Percentiles rank a stretch among this genome's conserved stretches.
phyloP scores from a whole-genome alignment of 2,113 vertebrate genomes.

The Lepidothrix coronata region DNA sequence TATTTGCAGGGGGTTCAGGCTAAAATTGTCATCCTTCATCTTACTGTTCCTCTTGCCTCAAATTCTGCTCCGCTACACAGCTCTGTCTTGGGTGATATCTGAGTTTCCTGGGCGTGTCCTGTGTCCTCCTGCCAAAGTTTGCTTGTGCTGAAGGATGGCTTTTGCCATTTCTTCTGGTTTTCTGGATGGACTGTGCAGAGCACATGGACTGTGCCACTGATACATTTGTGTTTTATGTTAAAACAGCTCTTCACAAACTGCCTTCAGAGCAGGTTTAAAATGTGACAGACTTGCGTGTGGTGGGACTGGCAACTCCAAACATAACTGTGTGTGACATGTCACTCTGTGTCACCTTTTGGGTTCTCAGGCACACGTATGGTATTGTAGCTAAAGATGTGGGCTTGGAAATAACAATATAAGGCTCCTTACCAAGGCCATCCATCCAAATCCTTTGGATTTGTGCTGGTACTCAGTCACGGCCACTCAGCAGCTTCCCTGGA shows the following conservation, averaged over 20 bases:
- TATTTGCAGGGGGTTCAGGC: not conserved
- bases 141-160: not conserved
- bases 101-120: not conserved
- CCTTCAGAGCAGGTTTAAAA: not conserved
- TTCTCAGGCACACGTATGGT: not conserved
- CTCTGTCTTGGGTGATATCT: fast-evolving
- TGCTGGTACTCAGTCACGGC: not conserved
- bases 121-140: not conserved
- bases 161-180: not conserved
- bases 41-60: not conserved
- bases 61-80: not conserved
- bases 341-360: not conserved
- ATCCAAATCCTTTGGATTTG: not conserved
- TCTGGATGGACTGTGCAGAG: not conserved
- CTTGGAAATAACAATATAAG: not conserved
- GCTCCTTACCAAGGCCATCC: not conserved
- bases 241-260: not conserved
- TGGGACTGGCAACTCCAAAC: not conserved
- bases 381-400: not conserved
- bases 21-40: not conserved
- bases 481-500: not conserved
- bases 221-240: fast-evolving
- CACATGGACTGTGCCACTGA: not conserved
- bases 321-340: not conserved
- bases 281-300: not conserved